A percentile compares a stretch with the other conserved stretches of the same genome.
Evolutionary conservation across 2,888 invertebrate genomes (phyloP).

Genomic region (Nymphalis urticae): DNA sequence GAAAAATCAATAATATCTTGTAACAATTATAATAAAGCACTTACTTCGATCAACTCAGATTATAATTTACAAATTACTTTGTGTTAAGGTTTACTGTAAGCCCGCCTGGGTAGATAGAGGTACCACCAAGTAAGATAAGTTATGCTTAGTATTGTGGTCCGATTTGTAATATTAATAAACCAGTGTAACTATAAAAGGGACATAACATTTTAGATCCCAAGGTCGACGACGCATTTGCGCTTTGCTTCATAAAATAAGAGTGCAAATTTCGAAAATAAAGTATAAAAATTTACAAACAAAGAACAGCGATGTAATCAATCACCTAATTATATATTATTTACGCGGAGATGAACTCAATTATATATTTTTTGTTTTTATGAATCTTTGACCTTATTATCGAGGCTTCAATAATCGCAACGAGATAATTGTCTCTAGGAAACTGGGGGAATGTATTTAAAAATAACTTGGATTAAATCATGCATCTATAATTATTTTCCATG

Average conservation of each 20-base stretch:
- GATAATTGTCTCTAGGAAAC: background rate
- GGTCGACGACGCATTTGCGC: too few species aligned
- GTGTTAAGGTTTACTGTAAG: too few species aligned
- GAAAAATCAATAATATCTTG: too few species aligned
- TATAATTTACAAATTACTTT: too few species aligned
- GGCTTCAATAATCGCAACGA: background rate
- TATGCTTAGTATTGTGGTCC: too few species aligned
- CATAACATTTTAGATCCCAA: too few species aligned
- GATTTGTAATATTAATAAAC: too few species aligned
- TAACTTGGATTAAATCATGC: background rate
- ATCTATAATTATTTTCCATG: background rate
- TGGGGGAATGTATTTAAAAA: background rate
- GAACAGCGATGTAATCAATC: background rate
- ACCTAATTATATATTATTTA: background rate
- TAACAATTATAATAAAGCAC: too few species aligned
- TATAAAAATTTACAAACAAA: background rate
- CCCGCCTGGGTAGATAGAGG: too few species aligned
- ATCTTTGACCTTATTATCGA: background rate
- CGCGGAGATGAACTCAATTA: background rate
- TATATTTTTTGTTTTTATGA: slow-evolving; percentile 3
- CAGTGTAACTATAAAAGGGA: too few species aligned
- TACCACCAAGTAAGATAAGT: too few species aligned
- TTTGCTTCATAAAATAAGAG: background rate
- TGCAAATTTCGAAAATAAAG: background rate
- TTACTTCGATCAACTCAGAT: too few species aligned